Percentiles rank a stretch among this genome's conserved stretches.
phyloP scores from a whole-genome alignment of 2,888 invertebrate genomes.

The Rhagophthalmus giganteus region DNA sequence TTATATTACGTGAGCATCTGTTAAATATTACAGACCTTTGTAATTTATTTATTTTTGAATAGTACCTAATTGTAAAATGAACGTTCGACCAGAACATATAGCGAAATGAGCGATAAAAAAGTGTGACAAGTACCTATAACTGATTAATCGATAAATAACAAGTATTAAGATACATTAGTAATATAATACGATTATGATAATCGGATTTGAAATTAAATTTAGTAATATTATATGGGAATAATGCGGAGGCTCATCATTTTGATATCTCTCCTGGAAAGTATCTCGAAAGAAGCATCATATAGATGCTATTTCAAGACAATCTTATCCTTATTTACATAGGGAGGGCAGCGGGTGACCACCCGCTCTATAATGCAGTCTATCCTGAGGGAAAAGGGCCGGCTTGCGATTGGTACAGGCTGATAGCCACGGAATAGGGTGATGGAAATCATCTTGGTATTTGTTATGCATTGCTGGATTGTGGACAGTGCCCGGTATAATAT shows the following conservation, averaged over 20 bases:
- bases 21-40: neutral
- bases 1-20: too few species aligned
- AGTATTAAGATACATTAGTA: too few species aligned
- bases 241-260: conserved; percentile 27
- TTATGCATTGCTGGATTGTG: conserved; percentile 56
- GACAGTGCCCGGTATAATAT: conserved; percentile 55
- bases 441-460: conserved; percentile 54
- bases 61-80: neutral
- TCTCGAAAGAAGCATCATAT: conserved; percentile 30
- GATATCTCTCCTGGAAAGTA: conserved; percentile 25
- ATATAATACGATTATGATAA: neutral
- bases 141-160: too few species aligned
- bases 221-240: conserved; percentile 29
- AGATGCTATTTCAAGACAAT: conserved; percentile 39
- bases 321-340: conserved; percentile 44
- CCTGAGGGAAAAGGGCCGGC: conserved; percentile 38
- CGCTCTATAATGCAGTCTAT: conserved; percentile 38
- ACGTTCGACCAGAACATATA: too few species aligned
- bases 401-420: conserved; percentile 45
- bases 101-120: too few species aligned
- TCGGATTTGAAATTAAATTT: conserved; percentile 19
- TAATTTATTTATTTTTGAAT: neutral
- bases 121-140: too few species aligned
- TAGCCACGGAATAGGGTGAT: conserved; percentile 48
- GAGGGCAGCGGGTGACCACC: conserved; percentile 35